Evolutionary conservation across 2,797 vertebrate genomes (phyloP), one percentile per base, ranked within the genome.

Genomic region (Mormyrus hasselquistii): DNA sequence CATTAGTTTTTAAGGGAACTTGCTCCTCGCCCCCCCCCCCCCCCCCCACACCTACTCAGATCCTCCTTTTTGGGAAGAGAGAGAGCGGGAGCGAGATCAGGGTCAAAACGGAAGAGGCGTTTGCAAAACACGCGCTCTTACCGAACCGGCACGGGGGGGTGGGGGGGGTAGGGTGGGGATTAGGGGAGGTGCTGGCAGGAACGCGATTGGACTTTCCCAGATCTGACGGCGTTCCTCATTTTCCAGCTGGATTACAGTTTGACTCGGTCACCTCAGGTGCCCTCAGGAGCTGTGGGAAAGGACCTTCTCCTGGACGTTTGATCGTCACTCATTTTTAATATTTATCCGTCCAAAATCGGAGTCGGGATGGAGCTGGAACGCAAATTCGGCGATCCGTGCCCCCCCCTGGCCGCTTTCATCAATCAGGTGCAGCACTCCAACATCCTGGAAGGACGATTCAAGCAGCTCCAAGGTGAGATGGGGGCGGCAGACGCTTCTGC

Each of bases 401-500:
- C 97, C 92, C 95, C 96, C 90, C 95, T 95, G n/a, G 95, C 95
- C 2, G 92, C 91, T 73, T 96, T 95, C 50, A 93, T 95, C 0
- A 91, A 95, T 92, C 96, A 97, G 94, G 95, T 95, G 93, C 95
- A 95, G 47, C 95, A 95, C 95, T 97, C 96, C 92, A 97, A 97
- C 91, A 96, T 95, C 93, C 95, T 99, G 93, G 98, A 99, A 91
- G 97, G 97, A 53, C 96, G 98, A 76, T 98, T 99, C 95, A 99
- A 99, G 90, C 98, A 99, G 94, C 95, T 99, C 69, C 97, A 99
- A 98, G 98, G 98, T 99, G 96, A 97, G 96, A 90, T 88, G 88
- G 57, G n/a, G 65, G 86, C 82, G 47, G 47, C n/a, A 76, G 55
- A 55, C 2, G 5, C 12, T 49, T 14, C 29, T 41, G 10, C 69